These are phyloP conservation scores for Mesochorus sp. DNA, from an alignment of 2,888 invertebrate genomes.

Conservation along the genomic window DNA sequence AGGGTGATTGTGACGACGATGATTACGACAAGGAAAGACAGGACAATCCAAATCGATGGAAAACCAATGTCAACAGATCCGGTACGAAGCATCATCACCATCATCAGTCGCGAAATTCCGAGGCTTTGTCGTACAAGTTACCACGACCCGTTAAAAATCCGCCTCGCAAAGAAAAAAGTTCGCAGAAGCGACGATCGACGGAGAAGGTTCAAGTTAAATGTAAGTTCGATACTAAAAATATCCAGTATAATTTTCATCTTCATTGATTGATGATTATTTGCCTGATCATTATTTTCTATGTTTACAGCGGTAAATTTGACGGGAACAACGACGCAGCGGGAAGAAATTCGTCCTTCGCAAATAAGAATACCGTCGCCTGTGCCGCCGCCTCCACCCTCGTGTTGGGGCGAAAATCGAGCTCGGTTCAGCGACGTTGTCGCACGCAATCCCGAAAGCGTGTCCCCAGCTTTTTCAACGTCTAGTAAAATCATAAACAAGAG, in stretches of 20 bases:
- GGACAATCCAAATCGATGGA: conserved; percentile 79
- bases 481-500: conserved; percentile 68
- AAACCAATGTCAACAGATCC: conserved; percentile 75
- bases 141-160: conserved; percentile 74
- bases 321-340: conserved; percentile 64
- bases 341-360: conserved; percentile 68
- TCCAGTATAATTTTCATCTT: too few species aligned
- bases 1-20: conserved; percentile 82
- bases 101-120: conserved; percentile 67
- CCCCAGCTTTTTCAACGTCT: conserved; percentile 69
- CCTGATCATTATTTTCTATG: too few species aligned
- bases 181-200: conserved; percentile 75
- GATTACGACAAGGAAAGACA: conserved; percentile 74
- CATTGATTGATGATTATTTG: too few species aligned
- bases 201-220: conserved; percentile 71
- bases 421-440: conserved; percentile 86
- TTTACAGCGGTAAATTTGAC: conserved; percentile 61
- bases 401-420: conserved; percentile 84
- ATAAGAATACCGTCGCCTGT: conserved; percentile 60
- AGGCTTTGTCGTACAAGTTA: conserved; percentile 72
- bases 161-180: conserved; percentile 76
- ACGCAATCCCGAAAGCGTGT: conserved; percentile 81
- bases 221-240: conserved; percentile 6
- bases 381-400: conserved; percentile 79
- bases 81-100: conserved; percentile 73